These are phyloP conservation scores for Myiozetetes cayanensis DNA, from an alignment of 2,113 vertebrate species.

Conservation along the genomic window DNA sequence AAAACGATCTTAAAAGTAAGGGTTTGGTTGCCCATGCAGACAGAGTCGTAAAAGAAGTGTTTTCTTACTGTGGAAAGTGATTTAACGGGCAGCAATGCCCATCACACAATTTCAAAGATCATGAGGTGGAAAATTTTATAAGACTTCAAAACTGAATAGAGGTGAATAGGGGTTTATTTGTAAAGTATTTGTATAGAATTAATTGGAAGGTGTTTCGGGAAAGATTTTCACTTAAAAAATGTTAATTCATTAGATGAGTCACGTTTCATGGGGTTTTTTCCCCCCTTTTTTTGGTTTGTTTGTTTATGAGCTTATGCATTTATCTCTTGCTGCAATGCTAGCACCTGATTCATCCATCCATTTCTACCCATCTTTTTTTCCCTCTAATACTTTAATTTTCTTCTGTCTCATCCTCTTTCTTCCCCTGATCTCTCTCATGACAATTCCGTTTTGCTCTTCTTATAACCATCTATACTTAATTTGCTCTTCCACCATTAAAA, in stretches of 20 bases:
- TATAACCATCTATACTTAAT: background rate
- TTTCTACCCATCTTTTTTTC: background rate
- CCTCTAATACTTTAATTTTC: background rate
- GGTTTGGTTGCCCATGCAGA: background rate
- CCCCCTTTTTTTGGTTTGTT: too few species aligned
- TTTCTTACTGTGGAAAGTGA: background rate
- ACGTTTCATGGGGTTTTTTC: background rate
- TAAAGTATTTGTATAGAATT: background rate
- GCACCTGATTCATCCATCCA: background rate
- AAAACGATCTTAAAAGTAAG: background rate
- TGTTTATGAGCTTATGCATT: background rate
- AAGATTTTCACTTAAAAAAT: background rate
- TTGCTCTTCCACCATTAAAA: background rate
- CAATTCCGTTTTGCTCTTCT: background rate
- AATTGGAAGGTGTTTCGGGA: background rate
- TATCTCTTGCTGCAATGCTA: background rate
- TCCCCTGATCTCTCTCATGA: background rate
- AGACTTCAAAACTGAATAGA: background rate
- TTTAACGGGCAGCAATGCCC: background rate
- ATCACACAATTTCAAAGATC: background rate
- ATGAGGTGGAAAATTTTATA: background rate
- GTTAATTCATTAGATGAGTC: background rate
- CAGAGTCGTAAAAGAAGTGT: background rate
- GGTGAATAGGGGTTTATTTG: rapidly evolving
- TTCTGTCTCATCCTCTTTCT: background rate